Percentiles rank a stretch among this genome's conserved stretches.
phyloP scores from a whole-genome alignment of 1,140 invertebrate species.

The Dolichoris vasculosae region DNA sequence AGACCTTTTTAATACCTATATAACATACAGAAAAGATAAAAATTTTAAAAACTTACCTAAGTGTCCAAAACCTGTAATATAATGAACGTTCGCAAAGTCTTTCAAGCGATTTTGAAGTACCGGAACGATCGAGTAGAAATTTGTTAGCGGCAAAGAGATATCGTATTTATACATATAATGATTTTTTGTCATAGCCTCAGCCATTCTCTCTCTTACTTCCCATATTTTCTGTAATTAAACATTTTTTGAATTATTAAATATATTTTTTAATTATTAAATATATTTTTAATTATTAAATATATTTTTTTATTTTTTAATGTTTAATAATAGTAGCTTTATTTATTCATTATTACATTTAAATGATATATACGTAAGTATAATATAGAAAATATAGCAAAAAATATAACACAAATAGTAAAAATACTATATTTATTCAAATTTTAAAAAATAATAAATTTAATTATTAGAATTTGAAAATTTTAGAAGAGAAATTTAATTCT shows the following conservation, averaged over 20 bases:
- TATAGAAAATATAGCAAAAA: too few relatives aligned
- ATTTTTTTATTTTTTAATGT: too few relatives aligned
- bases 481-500: too few relatives aligned
- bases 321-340: too few relatives aligned
- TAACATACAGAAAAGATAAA: background rate
- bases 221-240: conserved; percentile 80
- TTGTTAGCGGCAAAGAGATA: conserved; percentile 88
- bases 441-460: too few relatives aligned
- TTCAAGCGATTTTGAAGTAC: conserved; percentile 81
- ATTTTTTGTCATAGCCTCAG: conserved; percentile 85
- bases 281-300: too few relatives aligned
- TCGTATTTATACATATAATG: conserved; percentile 98
- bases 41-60: conserved; percentile 79
- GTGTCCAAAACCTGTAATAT: conserved; percentile 93
- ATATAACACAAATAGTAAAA: too few relatives aligned
- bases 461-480: too few relatives aligned
- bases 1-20: background rate
- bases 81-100: conserved; percentile 73
- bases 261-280: background rate
- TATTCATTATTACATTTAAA: too few relatives aligned
- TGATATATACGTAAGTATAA: too few relatives aligned
- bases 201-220: conserved; percentile 89
- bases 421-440: too few relatives aligned
- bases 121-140: conserved; percentile 90
- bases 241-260: background rate